Evolutionary conservation across 2,797 vertebrate genomes (phyloP), one percentile per base, ranked within the genome.

Genomic region (Cichlasoma orientale): DNA sequence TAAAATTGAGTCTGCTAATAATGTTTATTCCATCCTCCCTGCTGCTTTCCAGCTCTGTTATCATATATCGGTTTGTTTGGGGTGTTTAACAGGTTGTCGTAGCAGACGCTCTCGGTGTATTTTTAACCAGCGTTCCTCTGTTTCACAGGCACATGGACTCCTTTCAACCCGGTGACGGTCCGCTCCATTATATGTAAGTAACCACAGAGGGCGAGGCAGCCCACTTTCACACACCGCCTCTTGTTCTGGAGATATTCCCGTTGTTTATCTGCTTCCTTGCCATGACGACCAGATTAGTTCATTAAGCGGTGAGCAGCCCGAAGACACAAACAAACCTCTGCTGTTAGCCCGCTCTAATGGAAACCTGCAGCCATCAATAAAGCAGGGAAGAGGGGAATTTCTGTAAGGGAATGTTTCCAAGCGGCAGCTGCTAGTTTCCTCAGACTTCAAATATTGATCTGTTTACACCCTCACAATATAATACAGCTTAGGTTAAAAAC

Each of bases 161-260:
- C 98, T 1, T 99, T 99, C 92, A 99, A 99, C 86, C 98, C 98
- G 18, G 97, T 97, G 90, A 99, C 98, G 0, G 98, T 99, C 72
- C 95, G 97, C 83, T 97, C 97, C 23, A 97, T 99, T 90, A 97
- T 99, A 84, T 97, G 98, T 99, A 92, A 99, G 97, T 93, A 83
- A 19, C 80, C 14, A 7, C 77, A 72, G 75, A 83, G 77, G 1
- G 18, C 29, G 72, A 85, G 68, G 3, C 19, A 38, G 21, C 12
- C 41, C 2, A 21, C 19, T 72, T 27, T 31, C 19, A 75, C 66
- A 86, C 52, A 83, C 3, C n/a, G 4, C 29, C 59, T 36, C 44
- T 83, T 87, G 76, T 80, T 47, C 61, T 57, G 8, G 38, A 13
- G 74, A 41, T 10, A 4, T 31, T 36, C 47, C 1, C 8, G 27